Percentiles rank a stretch among this genome's conserved stretches.
Evolutionary conservation across 2,888 invertebrate species (phyloP).

Genomic region (Lottia scabra): DNA sequence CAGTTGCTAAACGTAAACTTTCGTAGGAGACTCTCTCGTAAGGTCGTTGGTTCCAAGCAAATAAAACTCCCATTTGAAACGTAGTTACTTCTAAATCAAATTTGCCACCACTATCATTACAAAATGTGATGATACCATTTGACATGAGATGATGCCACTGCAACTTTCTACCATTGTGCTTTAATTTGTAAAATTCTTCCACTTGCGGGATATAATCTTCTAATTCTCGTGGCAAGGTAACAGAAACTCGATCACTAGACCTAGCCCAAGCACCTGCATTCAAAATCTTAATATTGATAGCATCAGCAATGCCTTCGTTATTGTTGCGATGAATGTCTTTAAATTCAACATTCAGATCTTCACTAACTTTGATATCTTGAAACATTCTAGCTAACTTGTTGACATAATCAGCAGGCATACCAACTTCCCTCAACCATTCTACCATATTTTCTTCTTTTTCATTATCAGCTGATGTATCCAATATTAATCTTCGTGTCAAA

Average conservation of each 20-base stretch:
- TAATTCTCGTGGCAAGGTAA: slow-evolving; percentile 94
- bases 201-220: slow-evolving; percentile 99
- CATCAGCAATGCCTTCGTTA: slow-evolving; percentile 74
- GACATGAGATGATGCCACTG: slow-evolving; percentile 99
- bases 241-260: slow-evolving; percentile 93
- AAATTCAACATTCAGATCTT: slow-evolving; percentile 95
- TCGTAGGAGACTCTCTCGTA: slow-evolving; percentile 94
- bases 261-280: slow-evolving; percentile 98
- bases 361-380: slow-evolving; percentile 94
- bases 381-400: slow-evolving; percentile 97
- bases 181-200: slow-evolving; percentile 97
- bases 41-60: slow-evolving; percentile 98
- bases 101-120: slow-evolving; percentile 83
- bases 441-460: slow-evolving; percentile 99
- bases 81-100: slow-evolving; percentile 99
- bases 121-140: slow-evolving; percentile 97
- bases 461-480: slow-evolving; percentile 98
- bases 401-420: slow-evolving; percentile 99
- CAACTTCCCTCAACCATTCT: slow-evolving; percentile 92
- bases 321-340: slow-evolving; percentile 81
- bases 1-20: slow-evolving; percentile 94
- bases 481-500: slow-evolving; percentile 91
- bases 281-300: slow-evolving; percentile 97
- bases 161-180: slow-evolving; percentile 96
- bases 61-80: slow-evolving; percentile 99